Evolutionary conservation across 2,113 vertebrate genomes (phyloP).

Genomic region (Lota lota): DNA sequence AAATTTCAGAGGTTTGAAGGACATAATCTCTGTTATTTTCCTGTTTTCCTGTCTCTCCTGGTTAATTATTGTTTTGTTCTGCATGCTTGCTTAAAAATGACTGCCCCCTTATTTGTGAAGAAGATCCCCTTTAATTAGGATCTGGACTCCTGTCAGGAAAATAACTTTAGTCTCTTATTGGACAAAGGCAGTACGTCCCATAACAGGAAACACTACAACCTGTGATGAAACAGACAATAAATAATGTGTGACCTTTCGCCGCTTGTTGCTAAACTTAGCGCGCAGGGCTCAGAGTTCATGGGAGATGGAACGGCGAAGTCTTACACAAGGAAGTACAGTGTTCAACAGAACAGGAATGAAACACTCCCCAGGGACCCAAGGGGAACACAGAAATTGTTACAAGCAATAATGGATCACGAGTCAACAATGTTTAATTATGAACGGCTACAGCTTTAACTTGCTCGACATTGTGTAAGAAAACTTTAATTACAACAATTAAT

Average conservation of each 20-base stretch:
- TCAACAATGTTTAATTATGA: too few species aligned
- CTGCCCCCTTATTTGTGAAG: conserved; percentile 27
- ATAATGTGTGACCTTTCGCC: conserved; percentile 40
- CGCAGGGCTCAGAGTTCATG: conserved; percentile 2
- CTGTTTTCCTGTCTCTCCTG: conserved; percentile 24
- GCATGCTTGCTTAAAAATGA: conserved; percentile 13
- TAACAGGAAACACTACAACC: conserved; percentile 42
- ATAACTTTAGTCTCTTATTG: conserved; percentile 24
- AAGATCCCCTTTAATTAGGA: conserved; percentile 46
- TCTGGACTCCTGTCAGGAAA: conserved; percentile 30
- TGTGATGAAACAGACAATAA: conserved; percentile 43
- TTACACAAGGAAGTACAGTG: conserved; percentile 39
- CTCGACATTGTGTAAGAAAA: too few species aligned
- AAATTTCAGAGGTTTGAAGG: not conserved
- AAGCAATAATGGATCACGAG: conserved; percentile 19
- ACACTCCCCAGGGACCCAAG: not conserved
- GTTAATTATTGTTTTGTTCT: conserved; percentile 24
- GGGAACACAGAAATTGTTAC: conserved; percentile 14
- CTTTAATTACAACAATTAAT: too few species aligned
- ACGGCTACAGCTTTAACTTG: too few species aligned
- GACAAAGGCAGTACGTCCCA: conserved; percentile 38
- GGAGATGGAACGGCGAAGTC: conserved; percentile 23
- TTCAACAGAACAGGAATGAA: conserved; percentile 24
- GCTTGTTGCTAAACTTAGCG: conserved; percentile 36
- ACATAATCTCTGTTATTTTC: conserved; percentile 7